Conservation (phyloP, 2,797 vertebrate genomes). For the Bovichtus diacanthus region DNA sequence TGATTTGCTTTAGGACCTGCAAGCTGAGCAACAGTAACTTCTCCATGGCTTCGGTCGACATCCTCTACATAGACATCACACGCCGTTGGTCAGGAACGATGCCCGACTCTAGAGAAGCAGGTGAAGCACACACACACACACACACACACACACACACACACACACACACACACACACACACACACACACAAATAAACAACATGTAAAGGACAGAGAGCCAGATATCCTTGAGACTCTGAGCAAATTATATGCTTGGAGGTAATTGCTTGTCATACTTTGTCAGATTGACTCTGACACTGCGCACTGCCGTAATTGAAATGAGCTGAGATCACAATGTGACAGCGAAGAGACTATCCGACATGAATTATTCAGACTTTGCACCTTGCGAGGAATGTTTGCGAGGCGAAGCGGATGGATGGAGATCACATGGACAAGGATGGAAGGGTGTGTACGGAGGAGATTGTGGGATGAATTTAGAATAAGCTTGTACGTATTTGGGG, state of each 20-base stretch:
- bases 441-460: slow-evolving; percentile 47
- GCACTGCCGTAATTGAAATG: slow-evolving; percentile 66
- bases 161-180: not conserved
- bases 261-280: slow-evolving; percentile 71
- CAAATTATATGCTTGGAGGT: slow-evolving; percentile 56
- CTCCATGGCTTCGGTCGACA: slow-evolving; percentile 96
- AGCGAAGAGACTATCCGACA: slow-evolving; percentile 41
- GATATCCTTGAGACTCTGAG: slow-evolving; percentile 41
- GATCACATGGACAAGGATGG: slow-evolving; percentile 58
- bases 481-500: slow-evolving; percentile 53
- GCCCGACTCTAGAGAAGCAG: slow-evolving; percentile 91
- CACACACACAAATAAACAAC: not conserved
- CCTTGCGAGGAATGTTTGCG: slow-evolving; percentile 53
- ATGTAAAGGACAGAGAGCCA: slow-evolving; percentile 36
- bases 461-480: slow-evolving; percentile 56
- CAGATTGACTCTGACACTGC: slow-evolving; percentile 58
- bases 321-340: slow-evolving; percentile 67
- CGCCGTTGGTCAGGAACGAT: slow-evolving; percentile 88
- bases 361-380: slow-evolving; percentile 76
- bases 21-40: slow-evolving; percentile 92
- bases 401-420: slow-evolving; percentile 57
- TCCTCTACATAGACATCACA: slow-evolving; percentile 97
- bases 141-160: slow-evolving; percentile 12
- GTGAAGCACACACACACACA: slow-evolving; percentile 68
- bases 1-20: slow-evolving; percentile 87